Base-by-base conservation (phyloP, 1,140 invertebrate species). In the Drosophila littoralis region DNA sequence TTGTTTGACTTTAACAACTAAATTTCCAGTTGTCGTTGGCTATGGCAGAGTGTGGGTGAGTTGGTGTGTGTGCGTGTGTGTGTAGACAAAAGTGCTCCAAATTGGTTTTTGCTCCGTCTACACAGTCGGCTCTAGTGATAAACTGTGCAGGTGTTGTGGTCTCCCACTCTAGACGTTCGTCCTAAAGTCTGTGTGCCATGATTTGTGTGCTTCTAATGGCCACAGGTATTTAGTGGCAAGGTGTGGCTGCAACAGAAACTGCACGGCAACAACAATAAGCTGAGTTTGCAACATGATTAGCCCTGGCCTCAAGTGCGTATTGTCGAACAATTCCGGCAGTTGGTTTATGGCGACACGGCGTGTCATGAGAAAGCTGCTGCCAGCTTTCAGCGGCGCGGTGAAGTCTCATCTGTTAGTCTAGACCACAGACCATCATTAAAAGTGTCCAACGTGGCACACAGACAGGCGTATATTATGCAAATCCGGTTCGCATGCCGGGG, bases 1-100 rank as follows among this genome's bases (percentile, higher is more conserved):
- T 86, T 86, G 83, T 78, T 81, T 64, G 83, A 86, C 79, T 88
- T 86, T 82, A 86, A 86, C 83, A 86, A 86, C 83, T 86, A 86
- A 86, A 88, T 86, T 86, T 81, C 43, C 81, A 63, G 75, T 79
- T 50, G 38, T 58, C 51, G 33, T 43, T 17, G 46, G 12, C 46
- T 42, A 0, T 7, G 1, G n/a, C 22, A 50, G 46, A 50, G 9
- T 36, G 28, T 52, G 46, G 42, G 43, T 51, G 54, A 54, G 9
- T 5, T 28, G 9, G 50, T 48, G 10, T 40, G 33, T 60, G 51
- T 40, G 59, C 65, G 77, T 80, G 77, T 77, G 50, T 54, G 38
- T 48, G 13, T 33, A 33, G 51, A 13, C 48, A 66, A 76, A 60
- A 65, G 74, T 84, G 80, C 77, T 81, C 74, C 65, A 81, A 88